Evolutionary conservation across 2,113 vertebrate genomes (phyloP), one percentile per base, ranked within the genome.

Genomic region (Pelodiscus sinensis): DNA sequence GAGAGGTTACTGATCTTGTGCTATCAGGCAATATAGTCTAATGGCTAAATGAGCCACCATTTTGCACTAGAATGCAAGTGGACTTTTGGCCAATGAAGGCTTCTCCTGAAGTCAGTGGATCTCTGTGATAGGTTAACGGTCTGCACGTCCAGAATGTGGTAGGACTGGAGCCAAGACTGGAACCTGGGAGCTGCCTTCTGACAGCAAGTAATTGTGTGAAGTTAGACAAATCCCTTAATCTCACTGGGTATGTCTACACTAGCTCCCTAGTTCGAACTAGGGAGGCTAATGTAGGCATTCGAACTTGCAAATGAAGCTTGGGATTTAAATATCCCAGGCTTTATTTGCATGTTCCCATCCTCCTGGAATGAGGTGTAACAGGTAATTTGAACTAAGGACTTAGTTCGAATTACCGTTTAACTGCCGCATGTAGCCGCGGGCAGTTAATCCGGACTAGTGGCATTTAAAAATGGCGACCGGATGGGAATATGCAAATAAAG

Each of bases 1-100:
- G 18, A 18, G 31, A 31, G 79, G 38, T 6, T 27, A 1, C 0
- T 2, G 54, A 29, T 4, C 6, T 3, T 18, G 50, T 0, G 2
- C 5, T 35, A 71, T 24, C 55, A 29, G 31, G 57, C 38, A 27
- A 4, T 31, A 19, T 16, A 16, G 31, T 68, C 14, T 68, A 68
- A 65, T 65, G 62, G 4, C n/a, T 68, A 65, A 65, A 65, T 68
- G 29, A 31, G 15, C 15, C 31, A 6, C 8, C 16, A 4, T n/a
- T n/a, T n/a, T 68, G 29, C 62, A n/a, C 9, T n/a, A n/a, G 62
- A 9, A 68, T 68, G 62, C 62, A 68, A 8, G 31, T 4, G 14
- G 3, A 31, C 15, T 16, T 68, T 68, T 68, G 18, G 19, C n/a
- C 31, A 2, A 16, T 31, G n/a, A 65, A 65, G 62, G 29, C 15